Conservation (phyloP, 2,797 vertebrate genomes). For the Pseudomugil tenellus region DNA sequence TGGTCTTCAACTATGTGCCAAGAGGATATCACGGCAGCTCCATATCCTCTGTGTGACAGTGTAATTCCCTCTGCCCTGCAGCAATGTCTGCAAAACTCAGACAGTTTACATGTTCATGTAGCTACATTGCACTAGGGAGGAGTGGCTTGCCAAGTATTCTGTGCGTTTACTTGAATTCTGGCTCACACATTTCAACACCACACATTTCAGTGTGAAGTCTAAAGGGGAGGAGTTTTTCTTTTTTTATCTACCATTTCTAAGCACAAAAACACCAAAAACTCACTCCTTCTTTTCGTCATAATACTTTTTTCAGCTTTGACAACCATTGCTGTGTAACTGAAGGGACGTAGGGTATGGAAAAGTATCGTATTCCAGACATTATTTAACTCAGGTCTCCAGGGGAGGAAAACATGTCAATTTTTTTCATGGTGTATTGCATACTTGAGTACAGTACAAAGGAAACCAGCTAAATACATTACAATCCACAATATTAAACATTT, state of each 20-base stretch:
- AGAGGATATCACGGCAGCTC: constrained; percentile 89
- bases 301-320: constrained; percentile 40
- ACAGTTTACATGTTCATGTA: constrained; percentile 93
- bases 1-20: constrained; percentile 94
- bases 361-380: constrained; percentile 56
- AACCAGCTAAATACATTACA: constrained; percentile 45
- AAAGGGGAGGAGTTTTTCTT: constrained; percentile 23
- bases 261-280: constrained; percentile 12
- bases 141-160: constrained; percentile 83
- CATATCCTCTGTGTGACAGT: constrained; percentile 93
- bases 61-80: constrained; percentile 94
- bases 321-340: constrained; percentile 21
- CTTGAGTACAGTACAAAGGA: constrained; percentile 52
- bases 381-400: constrained; percentile 48
- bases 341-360: constrained; percentile 18
- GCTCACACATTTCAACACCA: constrained; percentile 73
- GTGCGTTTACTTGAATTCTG: constrained; percentile 79
- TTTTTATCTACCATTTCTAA: neutral
- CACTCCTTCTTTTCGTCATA: constrained; percentile 1
- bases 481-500: constrained; percentile 41
- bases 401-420: constrained; percentile 31
- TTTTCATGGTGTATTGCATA: constrained; percentile 60
- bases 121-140: constrained; percentile 83
- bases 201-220: constrained; percentile 42
- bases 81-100: constrained; percentile 95